Percentiles rank a stretch among this genome's conserved stretches.
These are phyloP conservation scores for Lepidurus couesii DNA, from an alignment of 1,140 invertebrate species.

Conservation along the genomic window DNA sequence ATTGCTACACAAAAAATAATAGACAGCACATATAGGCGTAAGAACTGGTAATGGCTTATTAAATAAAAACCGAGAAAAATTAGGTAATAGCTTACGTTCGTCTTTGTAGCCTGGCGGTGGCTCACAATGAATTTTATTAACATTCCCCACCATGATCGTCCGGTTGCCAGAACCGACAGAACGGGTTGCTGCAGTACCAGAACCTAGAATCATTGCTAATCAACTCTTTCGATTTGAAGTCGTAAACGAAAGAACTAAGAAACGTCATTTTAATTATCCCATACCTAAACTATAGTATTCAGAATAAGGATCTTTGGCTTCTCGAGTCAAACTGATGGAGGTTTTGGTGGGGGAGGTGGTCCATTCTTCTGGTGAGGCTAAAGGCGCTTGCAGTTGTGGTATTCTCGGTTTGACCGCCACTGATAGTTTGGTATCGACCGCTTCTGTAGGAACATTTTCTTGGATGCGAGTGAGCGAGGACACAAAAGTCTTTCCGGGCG, in stretches of 20 bases:
- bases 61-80: conserved; percentile 23
- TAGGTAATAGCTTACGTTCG: conserved; percentile 3
- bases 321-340: conserved; percentile 9
- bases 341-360: conserved; percentile 32
- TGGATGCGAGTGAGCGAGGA: conserved; percentile 58
- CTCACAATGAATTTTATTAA: conserved; percentile 63
- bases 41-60: neutral
- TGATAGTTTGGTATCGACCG: conserved; percentile 36
- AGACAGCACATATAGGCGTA: no score
- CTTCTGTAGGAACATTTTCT: conserved; percentile 51
- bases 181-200: neutral
- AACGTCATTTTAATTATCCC: neutral
- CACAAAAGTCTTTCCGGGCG: conserved; percentile 47
- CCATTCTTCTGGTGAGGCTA: conserved; percentile 29
- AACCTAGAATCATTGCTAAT: conserved; percentile 15
- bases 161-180: conserved; percentile 61
- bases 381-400: conserved; percentile 40
- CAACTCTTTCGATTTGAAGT: neutral
- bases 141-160: conserved; percentile 63
- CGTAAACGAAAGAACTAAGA: no score
- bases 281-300: conserved; percentile 15
- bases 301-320: neutral
- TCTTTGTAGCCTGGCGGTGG: conserved; percentile 56
- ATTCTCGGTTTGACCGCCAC: conserved; percentile 41
- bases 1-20: no score